phyloP scores from a whole-genome alignment of 1,140 invertebrate species.

The Brachionus paranguensis region DNA sequence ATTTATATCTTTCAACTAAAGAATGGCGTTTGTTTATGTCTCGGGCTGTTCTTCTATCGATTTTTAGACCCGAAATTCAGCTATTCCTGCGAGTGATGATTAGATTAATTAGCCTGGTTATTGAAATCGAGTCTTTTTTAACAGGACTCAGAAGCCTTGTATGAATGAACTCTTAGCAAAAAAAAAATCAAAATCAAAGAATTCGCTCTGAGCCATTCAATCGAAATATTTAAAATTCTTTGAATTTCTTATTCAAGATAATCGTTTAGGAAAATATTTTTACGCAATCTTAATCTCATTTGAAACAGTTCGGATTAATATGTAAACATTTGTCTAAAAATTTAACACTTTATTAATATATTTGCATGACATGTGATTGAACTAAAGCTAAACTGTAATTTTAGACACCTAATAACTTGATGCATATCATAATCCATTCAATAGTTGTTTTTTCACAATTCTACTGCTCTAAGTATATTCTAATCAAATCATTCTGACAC shows the following conservation, averaged over 20 bases:
- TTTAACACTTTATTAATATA: neutral
- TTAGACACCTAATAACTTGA: neutral
- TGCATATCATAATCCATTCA: neutral
- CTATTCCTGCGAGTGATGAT: neutral
- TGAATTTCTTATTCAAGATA: neutral
- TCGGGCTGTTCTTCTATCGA: neutral
- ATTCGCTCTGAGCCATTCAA: neutral
- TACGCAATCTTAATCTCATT: neutral
- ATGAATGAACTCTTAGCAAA: neutral
- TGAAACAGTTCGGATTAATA: neutral
- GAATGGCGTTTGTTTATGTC: neutral
- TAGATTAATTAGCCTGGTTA: neutral
- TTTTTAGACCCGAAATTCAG: neutral
- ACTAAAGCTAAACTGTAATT: neutral
- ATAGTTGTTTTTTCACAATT: neutral
- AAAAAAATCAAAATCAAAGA: neutral
- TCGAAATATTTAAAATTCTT: neutral
- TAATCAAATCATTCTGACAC: neutral
- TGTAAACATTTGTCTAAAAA: neutral
- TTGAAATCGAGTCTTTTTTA: neutral
- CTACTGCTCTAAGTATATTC: neutral
- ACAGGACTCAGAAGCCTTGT: neutral
- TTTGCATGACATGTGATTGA: neutral
- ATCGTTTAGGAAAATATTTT: neutral
- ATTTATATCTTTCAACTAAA: neutral